These are phyloP conservation scores for Oreochromis mossambicus DNA, from an alignment of 2,797 vertebrate species.

Conservation along the genomic window DNA sequence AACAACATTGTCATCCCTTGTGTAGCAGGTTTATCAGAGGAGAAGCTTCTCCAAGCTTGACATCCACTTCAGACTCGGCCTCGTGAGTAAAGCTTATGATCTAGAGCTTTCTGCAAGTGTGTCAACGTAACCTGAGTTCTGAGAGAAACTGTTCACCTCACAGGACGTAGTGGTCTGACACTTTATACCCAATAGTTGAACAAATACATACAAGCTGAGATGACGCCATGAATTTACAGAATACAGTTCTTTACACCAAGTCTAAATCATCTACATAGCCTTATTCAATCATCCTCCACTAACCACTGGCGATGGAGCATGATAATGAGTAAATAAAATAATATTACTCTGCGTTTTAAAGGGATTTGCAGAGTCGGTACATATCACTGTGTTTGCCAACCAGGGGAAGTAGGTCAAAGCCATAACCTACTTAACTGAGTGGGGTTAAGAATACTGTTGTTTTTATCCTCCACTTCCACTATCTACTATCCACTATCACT, in stretches of 20 bases:
- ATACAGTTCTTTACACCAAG: background rate
- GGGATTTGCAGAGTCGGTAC: constrained; percentile 34
- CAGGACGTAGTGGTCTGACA: background rate
- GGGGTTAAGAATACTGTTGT: constrained; percentile 54
- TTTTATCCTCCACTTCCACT: constrained; percentile 37
- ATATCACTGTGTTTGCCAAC: constrained; percentile 30
- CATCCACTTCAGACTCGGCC: background rate
- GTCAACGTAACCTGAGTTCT: background rate
- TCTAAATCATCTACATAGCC: background rate
- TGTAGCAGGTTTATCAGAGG: background rate
- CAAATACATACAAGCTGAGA: background rate
- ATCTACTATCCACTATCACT: background rate
- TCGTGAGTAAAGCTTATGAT: background rate
- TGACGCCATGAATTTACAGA: background rate
- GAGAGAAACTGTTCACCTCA: background rate
- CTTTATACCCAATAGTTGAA: background rate
- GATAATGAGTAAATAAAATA: constrained; percentile 11
- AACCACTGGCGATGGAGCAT: background rate
- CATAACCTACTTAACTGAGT: constrained; percentile 60
- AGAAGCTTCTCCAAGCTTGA: background rate
- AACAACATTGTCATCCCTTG: fast-evolving
- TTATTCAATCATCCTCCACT: background rate
- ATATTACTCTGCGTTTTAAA: constrained; percentile 37
- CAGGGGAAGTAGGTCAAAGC: constrained; percentile 63
- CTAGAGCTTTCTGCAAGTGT: background rate